A percentile compares a stretch with the other conserved stretches of the same genome.
Evolutionary conservation across 1,140 invertebrate genomes (phyloP).

Genomic region (Apis florea): DNA sequence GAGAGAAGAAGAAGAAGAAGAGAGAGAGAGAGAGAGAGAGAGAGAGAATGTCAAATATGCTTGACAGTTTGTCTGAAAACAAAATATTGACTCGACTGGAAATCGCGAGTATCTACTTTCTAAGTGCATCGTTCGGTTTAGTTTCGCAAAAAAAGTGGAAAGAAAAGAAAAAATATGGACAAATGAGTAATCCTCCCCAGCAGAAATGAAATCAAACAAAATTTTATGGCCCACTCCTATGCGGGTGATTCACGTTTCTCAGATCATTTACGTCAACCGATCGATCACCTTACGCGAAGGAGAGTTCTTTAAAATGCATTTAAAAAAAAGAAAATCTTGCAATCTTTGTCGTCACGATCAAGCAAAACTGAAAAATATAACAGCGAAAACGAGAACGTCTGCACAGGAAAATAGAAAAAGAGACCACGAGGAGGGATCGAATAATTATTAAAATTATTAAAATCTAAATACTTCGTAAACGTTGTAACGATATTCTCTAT

Average conservation of each 20-base stretch:
- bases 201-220: constrained; percentile 36
- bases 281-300: constrained; percentile 20
- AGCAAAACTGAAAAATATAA: no score
- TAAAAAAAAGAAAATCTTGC: not conserved
- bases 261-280: not conserved
- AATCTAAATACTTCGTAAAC: not conserved
- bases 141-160: not conserved
- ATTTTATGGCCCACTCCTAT: constrained; percentile 71
- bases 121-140: constrained; percentile 60
- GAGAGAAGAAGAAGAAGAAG: no score
- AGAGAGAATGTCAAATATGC: no score
- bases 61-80: not conserved
- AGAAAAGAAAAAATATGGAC: not conserved
- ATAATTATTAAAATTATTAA: not conserved
- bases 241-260: constrained; percentile 27
- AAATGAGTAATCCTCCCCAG: constrained; percentile 41
- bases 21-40: no score
- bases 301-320: not conserved
- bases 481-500: constrained; percentile 8
- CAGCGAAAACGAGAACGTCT: constrained; percentile 5
- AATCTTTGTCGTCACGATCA: not conserved
- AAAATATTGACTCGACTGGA: not conserved
- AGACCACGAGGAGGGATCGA: not conserved
- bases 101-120: constrained; percentile 52
- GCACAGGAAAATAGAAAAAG: constrained; percentile 19